Percentiles rank a stretch among this genome's conserved stretches.
Conservation (phyloP, 2,797 vertebrate genomes). For the Pangasius mekongensis region DNA sequence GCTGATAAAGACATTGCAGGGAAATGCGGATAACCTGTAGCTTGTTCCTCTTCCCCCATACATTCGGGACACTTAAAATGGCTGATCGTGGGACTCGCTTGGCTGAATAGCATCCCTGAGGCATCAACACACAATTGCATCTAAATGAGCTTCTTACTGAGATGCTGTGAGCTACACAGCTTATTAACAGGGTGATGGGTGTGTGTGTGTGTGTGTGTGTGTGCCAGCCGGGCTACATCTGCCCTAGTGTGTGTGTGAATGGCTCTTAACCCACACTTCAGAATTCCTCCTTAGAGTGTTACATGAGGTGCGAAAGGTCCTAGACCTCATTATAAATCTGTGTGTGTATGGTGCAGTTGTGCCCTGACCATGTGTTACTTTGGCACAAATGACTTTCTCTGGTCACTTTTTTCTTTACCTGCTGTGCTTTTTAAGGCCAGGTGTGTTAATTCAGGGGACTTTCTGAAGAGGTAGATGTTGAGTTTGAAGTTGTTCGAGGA, state of each 20-base stretch:
- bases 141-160: conserved; percentile 61
- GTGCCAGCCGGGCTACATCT: neutral
- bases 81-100: conserved; percentile 72
- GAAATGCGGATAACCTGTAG: conserved; percentile 72
- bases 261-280: conserved; percentile 35
- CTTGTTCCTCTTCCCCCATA: conserved; percentile 68
- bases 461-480: neutral
- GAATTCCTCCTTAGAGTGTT: neutral
- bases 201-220: neutral
- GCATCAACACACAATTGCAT: conserved; percentile 58
- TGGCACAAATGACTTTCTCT: neutral
- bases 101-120: conserved; percentile 53
- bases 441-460: neutral
- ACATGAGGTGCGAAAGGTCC: conserved; percentile 16
- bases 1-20: conserved; percentile 70
- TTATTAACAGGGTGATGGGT: conserved; percentile 43
- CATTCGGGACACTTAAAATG: conserved; percentile 63
- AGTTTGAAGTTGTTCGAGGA: neutral
- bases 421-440: neutral
- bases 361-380: neutral
- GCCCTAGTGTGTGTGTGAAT: conserved; percentile 26
- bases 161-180: conserved; percentile 28
- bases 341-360: neutral
- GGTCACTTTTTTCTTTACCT: neutral
- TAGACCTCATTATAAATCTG: conserved; percentile 1